These are phyloP conservation scores for Epinephelus moara DNA, from an alignment of 2,113 vertebrate genomes.

Conservation along the genomic window DNA sequence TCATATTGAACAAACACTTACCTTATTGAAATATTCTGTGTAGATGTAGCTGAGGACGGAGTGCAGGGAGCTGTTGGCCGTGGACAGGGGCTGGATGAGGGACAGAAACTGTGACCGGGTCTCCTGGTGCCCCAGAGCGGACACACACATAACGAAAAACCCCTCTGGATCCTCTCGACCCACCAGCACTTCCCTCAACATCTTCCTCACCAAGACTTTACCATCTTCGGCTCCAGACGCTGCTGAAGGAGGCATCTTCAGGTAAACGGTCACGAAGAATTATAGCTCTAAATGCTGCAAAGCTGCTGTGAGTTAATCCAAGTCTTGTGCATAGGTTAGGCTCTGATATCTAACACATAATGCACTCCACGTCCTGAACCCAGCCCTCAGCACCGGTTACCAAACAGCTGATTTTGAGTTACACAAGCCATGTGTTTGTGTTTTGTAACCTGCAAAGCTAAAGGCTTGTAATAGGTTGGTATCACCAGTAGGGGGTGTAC, in stretches of 20 bases:
- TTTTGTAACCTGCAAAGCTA: constrained; percentile 67
- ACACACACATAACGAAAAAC: constrained; percentile 76
- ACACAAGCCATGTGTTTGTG: constrained; percentile 64
- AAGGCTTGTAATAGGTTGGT: constrained; percentile 29
- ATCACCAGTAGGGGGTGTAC: constrained; percentile 60
- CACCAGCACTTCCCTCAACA: constrained; percentile 67
- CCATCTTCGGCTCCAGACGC: neutral
- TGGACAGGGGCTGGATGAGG: constrained; percentile 71
- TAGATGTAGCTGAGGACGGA: constrained; percentile 70
- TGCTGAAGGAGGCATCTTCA: constrained; percentile 58
- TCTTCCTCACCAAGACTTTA: constrained; percentile 43
- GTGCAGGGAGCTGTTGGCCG: constrained; percentile 64
- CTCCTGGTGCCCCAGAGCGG: constrained; percentile 72
- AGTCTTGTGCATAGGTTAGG: neutral
- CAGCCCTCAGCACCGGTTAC: constrained; percentile 16
- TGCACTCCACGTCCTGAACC: neutral
- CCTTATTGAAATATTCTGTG: constrained; percentile 73
- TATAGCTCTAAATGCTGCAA: neutral
- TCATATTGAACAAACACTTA: constrained; percentile 29
- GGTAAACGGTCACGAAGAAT: constrained; percentile 14
- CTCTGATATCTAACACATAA: too few relatives aligned
- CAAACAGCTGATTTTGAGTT: constrained; percentile 69
- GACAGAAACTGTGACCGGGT: constrained; percentile 67
- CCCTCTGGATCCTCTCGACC: constrained; percentile 77
- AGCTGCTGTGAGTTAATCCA: neutral